Evolutionary conservation across 2,888 invertebrate genomes (phyloP).

Genomic region (Clitarchus hookeri): DNA sequence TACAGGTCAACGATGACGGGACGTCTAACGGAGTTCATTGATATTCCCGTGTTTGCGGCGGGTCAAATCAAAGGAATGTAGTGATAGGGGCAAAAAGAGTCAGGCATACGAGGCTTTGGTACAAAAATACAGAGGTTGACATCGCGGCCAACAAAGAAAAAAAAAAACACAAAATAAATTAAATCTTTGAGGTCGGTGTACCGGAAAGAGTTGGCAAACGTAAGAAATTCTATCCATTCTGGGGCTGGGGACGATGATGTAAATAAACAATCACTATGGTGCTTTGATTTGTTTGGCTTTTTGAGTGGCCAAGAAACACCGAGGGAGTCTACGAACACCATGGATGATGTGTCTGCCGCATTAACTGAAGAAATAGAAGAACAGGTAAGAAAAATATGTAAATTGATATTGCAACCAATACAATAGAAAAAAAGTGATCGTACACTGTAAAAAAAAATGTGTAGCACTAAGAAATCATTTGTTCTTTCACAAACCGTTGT

Average conservation of each 20-base stretch:
- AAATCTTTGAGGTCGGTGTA: conserved; percentile 40
- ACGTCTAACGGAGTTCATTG: conserved; percentile 36
- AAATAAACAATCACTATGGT: neutral
- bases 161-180: conserved; percentile 45
- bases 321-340: conserved; percentile 10
- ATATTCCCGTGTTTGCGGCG: conserved; percentile 45
- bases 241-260: neutral
- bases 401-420: no score
- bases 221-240: no score
- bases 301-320: conserved; percentile 9
- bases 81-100: conserved; percentile 42
- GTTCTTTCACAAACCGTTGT: neutral
- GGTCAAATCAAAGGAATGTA: conserved; percentile 43
- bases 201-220: conserved; percentile 43
- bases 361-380: neutral
- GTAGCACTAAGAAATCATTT: no score
- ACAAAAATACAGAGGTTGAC: conserved; percentile 41
- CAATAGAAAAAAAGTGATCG: no score
- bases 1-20: conserved; percentile 24
- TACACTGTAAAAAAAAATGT: no score
- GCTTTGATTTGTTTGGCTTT: conserved; percentile 11
- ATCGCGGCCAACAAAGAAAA: conserved; percentile 37
- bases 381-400: no score
- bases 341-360: neutral
- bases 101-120: conserved; percentile 42